Conservation (phyloP, 92 coral and sea anemone species). For the Parazoanthus atlanticus region DNA sequence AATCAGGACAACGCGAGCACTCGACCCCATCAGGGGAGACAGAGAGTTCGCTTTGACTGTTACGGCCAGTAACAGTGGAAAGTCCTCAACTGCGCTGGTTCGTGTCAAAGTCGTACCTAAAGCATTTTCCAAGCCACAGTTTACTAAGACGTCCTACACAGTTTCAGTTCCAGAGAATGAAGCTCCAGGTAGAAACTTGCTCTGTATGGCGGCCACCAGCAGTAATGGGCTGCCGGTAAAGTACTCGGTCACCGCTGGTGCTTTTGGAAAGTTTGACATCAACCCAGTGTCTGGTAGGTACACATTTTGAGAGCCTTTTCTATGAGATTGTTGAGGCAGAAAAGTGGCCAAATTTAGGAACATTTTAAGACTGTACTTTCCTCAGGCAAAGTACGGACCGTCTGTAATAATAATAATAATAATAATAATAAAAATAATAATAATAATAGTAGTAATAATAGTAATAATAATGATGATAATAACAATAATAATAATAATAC, state of each 20-base stretch:
- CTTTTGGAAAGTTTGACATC: slow-evolving; percentile 55
- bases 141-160: slow-evolving; percentile 45
- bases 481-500: too few species aligned
- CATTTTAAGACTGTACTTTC: too few species aligned
- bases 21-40: slow-evolving; percentile 50
- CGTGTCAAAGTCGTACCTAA: slow-evolving; percentile 50
- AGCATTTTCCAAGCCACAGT: slow-evolving; percentile 52
- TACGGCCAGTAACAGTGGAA: slow-evolving; percentile 53
- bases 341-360: too few species aligned
- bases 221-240: slow-evolving; percentile 59
- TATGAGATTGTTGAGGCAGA: background rate
- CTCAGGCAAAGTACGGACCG: too few species aligned
- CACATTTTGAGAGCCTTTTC: background rate
- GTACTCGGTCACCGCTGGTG: slow-evolving; percentile 66
- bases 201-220: slow-evolving; percentile 82
- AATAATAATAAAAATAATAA: too few species aligned
- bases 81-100: slow-evolving; percentile 57
- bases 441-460: too few species aligned
- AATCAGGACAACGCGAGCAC: slow-evolving; percentile 60
- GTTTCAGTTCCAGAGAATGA: slow-evolving; percentile 68
- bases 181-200: slow-evolving; percentile 61
- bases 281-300: slow-evolving; percentile 61
- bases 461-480: too few species aligned
- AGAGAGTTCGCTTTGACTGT: slow-evolving; percentile 52
- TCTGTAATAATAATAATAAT: too few species aligned